A percentile compares a stretch with the other conserved stretches of the same genome.
Evolutionary conservation across 2,113 vertebrate genomes (phyloP).

Genomic region (Oncorhynchus masou): DNA sequence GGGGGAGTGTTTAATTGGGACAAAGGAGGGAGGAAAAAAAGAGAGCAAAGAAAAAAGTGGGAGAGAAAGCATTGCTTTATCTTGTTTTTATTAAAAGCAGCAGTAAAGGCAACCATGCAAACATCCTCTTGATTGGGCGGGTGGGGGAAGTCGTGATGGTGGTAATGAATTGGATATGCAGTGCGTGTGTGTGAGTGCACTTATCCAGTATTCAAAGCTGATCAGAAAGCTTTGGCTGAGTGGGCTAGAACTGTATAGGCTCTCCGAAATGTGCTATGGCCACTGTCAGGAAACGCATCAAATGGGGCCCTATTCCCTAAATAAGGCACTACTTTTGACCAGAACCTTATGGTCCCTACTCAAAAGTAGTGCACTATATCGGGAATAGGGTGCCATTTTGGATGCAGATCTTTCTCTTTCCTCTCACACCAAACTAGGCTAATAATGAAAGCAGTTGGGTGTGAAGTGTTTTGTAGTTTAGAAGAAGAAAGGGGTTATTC

Average conservation of each 20-base stretch:
- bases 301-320: no score
- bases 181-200: background rate
- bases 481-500: background rate
- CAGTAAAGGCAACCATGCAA: slow-evolving; percentile 33
- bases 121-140: slow-evolving; percentile 30
- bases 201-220: slow-evolving; percentile 1
- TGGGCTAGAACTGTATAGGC: background rate
- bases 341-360: no score
- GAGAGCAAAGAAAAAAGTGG: slow-evolving; percentile 28
- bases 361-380: no score
- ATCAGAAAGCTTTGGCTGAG: slow-evolving; percentile 10
- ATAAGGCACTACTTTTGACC: no score
- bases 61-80: slow-evolving; percentile 31
- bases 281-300: background rate
- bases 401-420: no score
- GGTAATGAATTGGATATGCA: slow-evolving; percentile 39
- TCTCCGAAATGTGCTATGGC: background rate
- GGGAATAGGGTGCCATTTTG: no score
- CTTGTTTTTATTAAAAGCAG: slow-evolving; percentile 48
- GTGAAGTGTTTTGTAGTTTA: background rate
- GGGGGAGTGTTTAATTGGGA: slow-evolving; percentile 38
- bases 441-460: slow-evolving; percentile 5
- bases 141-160: background rate
- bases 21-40: slow-evolving; percentile 18
- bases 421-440: background rate